phyloP scores from a whole-genome alignment of 2,888 invertebrate genomes.

The Sipha maydis region DNA sequence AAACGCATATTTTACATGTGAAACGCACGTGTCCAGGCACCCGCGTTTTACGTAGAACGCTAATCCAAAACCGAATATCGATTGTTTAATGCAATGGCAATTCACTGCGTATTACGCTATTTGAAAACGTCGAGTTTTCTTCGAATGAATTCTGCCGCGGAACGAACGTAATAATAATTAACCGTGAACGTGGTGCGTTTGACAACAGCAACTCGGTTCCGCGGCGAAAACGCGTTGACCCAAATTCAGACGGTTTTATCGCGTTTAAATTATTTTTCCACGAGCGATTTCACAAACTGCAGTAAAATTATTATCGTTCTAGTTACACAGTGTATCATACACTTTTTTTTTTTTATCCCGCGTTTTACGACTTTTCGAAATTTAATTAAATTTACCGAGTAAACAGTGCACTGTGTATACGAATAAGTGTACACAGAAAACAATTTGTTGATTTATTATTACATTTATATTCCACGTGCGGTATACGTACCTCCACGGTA shows the following conservation, averaged over 20 bases:
- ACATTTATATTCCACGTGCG: no score
- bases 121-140: constrained; percentile 1
- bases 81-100: neutral
- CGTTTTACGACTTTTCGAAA: neutral
- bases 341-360: neutral
- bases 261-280: constrained; percentile 28
- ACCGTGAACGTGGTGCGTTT: constrained; percentile 31
- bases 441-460: neutral
- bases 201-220: neutral
- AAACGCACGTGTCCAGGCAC: no score
- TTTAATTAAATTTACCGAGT: neutral
- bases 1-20: no score
- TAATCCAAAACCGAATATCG: neutral
- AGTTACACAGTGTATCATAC: neutral
- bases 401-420: neutral
- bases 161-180: constrained; percentile 38
- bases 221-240: constrained; percentile 39
- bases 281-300: constrained; percentile 22
- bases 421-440: neutral
- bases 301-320: constrained; percentile 12
- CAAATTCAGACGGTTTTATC: constrained; percentile 45
- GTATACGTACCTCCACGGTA: no score
- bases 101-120: neutral
- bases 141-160: neutral
- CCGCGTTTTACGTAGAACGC: no score